phyloP scores from a whole-genome alignment of 2,797 vertebrate species.

The Cheirogaleus major region DNA sequence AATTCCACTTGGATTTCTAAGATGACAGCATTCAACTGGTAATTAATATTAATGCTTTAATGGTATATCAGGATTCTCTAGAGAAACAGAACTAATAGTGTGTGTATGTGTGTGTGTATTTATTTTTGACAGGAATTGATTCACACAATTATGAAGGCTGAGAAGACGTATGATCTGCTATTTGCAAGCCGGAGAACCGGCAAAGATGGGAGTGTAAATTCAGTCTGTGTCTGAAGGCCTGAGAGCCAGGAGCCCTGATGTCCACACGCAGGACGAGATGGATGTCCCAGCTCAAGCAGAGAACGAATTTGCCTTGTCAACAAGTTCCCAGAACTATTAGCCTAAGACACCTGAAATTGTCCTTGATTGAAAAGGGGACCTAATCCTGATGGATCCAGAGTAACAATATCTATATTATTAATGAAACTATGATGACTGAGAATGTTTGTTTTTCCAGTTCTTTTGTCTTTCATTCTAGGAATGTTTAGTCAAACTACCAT shows the following conservation, averaged over 20 bases:
- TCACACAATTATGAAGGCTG: not conserved
- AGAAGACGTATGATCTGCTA: not conserved
- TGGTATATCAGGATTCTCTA: not conserved
- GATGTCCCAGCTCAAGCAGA: not conserved
- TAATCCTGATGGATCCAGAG: not conserved
- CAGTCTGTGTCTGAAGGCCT: not conserved
- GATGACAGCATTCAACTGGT: not conserved
- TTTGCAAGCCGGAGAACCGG: not conserved
- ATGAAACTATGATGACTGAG: not conserved
- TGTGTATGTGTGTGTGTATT: not conserved
- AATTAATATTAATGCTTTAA: not conserved
- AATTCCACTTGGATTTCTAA: not conserved
- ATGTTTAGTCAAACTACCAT: not conserved
- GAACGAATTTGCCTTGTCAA: not conserved
- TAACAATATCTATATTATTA: not conserved
- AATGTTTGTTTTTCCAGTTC: not conserved
- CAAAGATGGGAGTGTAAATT: not conserved
- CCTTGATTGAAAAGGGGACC: not conserved
- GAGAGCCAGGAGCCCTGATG: not conserved
- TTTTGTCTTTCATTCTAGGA: not conserved
- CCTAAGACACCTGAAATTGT: not conserved
- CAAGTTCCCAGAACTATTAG: not conserved
- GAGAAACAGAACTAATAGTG: not conserved
- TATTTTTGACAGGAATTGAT: not conserved
- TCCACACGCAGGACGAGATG: not conserved